These are phyloP conservation scores for Scotopteryx bipunctaria DNA, from an alignment of 2,888 invertebrate genomes.

Conservation along the genomic window DNA sequence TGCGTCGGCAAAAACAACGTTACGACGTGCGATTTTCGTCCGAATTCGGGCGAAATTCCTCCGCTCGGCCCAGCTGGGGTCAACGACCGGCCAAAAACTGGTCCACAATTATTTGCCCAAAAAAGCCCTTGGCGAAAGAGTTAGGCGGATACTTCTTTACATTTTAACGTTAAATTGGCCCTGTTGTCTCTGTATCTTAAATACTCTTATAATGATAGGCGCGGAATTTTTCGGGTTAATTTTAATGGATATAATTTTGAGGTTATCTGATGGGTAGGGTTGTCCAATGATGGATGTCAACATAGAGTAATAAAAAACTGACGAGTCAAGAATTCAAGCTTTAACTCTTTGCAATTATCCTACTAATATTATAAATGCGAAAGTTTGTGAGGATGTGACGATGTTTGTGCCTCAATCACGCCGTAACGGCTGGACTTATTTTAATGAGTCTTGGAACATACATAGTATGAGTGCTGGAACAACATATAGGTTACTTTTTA, in stretches of 20 bases:
- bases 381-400: too few species aligned
- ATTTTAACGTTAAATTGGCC: slow-evolving; percentile 43
- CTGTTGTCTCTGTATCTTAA: slow-evolving; percentile 23
- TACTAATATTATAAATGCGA: too few species aligned
- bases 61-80: slow-evolving; percentile 56
- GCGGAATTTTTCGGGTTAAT: slow-evolving; percentile 9
- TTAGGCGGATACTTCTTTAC: slow-evolving; percentile 51
- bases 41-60: slow-evolving; percentile 75
- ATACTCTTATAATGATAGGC: slow-evolving; percentile 13
- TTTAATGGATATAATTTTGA: background rate
- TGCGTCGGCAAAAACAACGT: slow-evolving; percentile 70
- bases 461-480: too few species aligned
- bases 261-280: background rate
- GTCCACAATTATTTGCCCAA: slow-evolving; percentile 73
- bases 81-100: slow-evolving; percentile 59
- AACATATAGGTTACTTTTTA: too few species aligned
- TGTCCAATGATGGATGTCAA: background rate
- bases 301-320: background rate
- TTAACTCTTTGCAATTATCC: too few species aligned
- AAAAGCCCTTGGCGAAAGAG: slow-evolving; percentile 65
- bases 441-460: too few species aligned
- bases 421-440: too few species aligned
- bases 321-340: too few species aligned
- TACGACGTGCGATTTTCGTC: slow-evolving; percentile 74
- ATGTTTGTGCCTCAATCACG: too few species aligned